Evolutionary conservation across 2,797 vertebrate genomes (phyloP), one percentile per base, ranked within the genome.

Genomic region (Manis crassicaudata): DNA sequence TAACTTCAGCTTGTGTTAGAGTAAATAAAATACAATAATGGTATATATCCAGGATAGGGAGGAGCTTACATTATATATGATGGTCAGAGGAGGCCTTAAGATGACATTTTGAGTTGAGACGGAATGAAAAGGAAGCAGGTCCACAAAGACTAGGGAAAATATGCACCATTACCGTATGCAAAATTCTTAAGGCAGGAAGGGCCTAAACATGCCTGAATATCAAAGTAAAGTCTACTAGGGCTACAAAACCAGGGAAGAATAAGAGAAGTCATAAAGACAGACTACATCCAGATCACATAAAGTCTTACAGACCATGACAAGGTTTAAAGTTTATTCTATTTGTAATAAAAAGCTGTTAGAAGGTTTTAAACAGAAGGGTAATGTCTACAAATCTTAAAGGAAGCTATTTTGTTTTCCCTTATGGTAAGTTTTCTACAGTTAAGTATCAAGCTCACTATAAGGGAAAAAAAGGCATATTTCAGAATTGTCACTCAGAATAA

Each of bases 401-500:
- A 77, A 94, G 46, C 3, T 67, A 18, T 79, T 87, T 40, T 37
- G 11, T 43, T 92, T 83, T 76, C 29, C 12, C 8, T 63, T 89
- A 56, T 10, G 14, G 35, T 62, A 40, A 43, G 8, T 35, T 88
- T 95, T 94, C 62, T 27, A 37, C 32, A 92, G 65, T 70, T 81
- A 76, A 63, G 29, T 86, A 75, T 76, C 54, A 72, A 29, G 8
- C 7, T 90, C 18, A 79, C 1, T 68, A 13, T 72, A 82, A 90
- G 18, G 46, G 56, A 76, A 65, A n/a, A 92, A 90, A 87, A n/a
- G 0, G 2, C 58, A 77, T 58, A 73, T 63, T 46, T 85, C 43
- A 85, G 40, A 90, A 80, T 32, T 68, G 68, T 95, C 10, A 76
- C n/a, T 91, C 21, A 89, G 77, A 91, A 88, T 89, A 75, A 52